phyloP scores from a whole-genome alignment of 2,888 invertebrate species.

The Callyntrura guangdongensis region DNA sequence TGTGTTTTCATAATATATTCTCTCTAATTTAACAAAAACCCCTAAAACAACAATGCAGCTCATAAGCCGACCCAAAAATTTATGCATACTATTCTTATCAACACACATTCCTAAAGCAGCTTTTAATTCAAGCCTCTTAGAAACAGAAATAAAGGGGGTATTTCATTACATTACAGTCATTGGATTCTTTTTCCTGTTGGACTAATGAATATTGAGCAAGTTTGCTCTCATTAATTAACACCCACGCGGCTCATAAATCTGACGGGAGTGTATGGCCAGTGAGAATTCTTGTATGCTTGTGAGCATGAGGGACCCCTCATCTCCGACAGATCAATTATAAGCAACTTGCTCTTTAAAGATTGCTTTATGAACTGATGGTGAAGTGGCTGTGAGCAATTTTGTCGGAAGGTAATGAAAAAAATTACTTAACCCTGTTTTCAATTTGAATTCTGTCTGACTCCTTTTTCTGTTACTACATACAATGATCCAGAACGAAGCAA shows the following conservation, averaged over 20 bases:
- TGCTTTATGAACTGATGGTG: constrained; percentile 54
- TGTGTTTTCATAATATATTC: constrained; percentile 43
- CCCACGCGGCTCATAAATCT: constrained; percentile 80
- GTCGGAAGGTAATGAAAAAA: constrained; percentile 69
- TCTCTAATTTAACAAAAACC: constrained; percentile 48
- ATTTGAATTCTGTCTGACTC: constrained; percentile 47
- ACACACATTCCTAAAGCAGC: constrained; percentile 49
- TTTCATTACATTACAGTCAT: constrained; percentile 14
- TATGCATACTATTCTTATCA: constrained; percentile 44
- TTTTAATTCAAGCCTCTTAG: constrained; percentile 41
- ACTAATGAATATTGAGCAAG: constrained; percentile 76
- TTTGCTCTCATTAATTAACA: constrained; percentile 81
- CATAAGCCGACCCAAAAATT: constrained; percentile 17
- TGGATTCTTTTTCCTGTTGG: constrained; percentile 34
- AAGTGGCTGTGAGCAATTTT: constrained; percentile 63
- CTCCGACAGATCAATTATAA: constrained; percentile 79
- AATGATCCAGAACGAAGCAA: background rate
- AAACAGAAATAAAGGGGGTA: constrained; percentile 9
- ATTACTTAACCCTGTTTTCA: constrained; percentile 55
- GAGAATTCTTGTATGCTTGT: constrained; percentile 30
- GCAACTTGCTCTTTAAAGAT: constrained; percentile 51
- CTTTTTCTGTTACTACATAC: background rate
- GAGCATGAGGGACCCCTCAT: constrained; percentile 19
- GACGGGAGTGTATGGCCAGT: constrained; percentile 37
- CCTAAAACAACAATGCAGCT: constrained; percentile 20